Base-by-base conservation (phyloP, 1,140 invertebrate genomes). In the Hermatobates lingyangjiaoensis region DNA sequence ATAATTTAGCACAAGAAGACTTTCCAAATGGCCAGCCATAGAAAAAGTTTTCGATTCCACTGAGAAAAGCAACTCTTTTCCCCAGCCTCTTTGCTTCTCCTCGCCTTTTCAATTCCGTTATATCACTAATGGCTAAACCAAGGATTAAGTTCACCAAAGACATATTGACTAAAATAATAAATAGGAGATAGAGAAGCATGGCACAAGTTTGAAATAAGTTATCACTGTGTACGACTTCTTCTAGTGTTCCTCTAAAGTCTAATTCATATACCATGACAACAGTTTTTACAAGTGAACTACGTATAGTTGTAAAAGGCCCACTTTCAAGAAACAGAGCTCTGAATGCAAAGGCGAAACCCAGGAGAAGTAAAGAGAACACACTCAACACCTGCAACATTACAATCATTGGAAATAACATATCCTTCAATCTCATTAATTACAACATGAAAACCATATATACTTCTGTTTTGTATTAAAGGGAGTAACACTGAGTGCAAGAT, bases 231-330 rank as follows among this genome's bases (percentile, higher is more conserved):
- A 3, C 49, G 5, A 48, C 46, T 1, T 59, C 50, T 54, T 71
- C 68, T 18, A 67, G 55, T 24, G 60, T 59, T n/a, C 58, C 56
- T 10, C 53, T 44, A 54, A 70, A 74, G 54, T 74, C 68, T 53
- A 70, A 68, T 57, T 75, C 73, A 25, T 71, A 73, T 55, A 71
- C 70, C 72, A 75, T 74, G 44, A 72, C 70, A 3, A 68, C 59
- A 4, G 69, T 73, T 57, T 68, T 71, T 1, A 71, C 59, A 23
- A 72, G 49, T 2, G 68, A 62, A 4, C 59, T 57, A 64, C 66
- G 66, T n/a, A 65, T 63, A 56, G 66, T 55, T 23, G 40, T 49
- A 58, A 71, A 73, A 51, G 66, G 45, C 38, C 64, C 57, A 46
- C 61, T 61, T 50, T 56, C 59, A 39, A 54, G 51, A 56, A 71